Evolutionary conservation across 1,140 invertebrate genomes (phyloP).

Genomic region (Papilio helenus): DNA sequence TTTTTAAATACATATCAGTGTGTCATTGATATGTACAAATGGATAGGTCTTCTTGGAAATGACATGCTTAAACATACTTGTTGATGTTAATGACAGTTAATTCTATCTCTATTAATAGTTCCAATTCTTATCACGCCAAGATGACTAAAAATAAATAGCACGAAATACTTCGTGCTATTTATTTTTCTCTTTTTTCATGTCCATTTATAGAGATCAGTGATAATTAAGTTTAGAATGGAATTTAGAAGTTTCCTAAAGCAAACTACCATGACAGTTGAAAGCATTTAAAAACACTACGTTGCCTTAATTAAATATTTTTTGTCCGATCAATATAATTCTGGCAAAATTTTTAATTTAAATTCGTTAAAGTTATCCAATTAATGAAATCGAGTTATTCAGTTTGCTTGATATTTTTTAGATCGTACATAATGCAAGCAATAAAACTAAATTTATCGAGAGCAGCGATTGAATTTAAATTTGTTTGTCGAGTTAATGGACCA

Average conservation of each 20-base stretch:
- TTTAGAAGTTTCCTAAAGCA: background rate
- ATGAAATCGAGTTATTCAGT: background rate
- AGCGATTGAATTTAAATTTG: conserved; percentile 26
- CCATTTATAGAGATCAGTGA: too few species aligned
- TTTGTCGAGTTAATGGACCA: conserved; percentile 20
- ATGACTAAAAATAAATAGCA: too few species aligned
- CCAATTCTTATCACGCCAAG: too few species aligned
- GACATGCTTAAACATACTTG: too few species aligned
- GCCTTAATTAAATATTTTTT: background rate
- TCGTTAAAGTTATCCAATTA: background rate
- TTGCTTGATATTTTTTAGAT: conserved; percentile 7
- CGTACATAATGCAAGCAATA: conserved; percentile 21
- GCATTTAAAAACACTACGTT: background rate
- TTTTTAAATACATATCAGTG: too few species aligned
- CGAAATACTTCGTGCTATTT: too few species aligned
- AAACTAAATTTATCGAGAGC: conserved; percentile 14
- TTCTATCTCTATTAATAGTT: too few species aligned
- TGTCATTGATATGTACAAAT: too few species aligned
- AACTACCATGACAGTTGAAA: background rate
- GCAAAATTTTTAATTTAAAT: background rate
- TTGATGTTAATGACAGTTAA: too few species aligned
- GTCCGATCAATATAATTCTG: background rate
- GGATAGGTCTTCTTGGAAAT: too few species aligned
- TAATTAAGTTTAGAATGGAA: too few species aligned
- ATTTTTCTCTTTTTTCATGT: too few species aligned